phyloP scores from a whole-genome alignment of 2,888 invertebrate species.

The Phytoseiulus persimilis region DNA sequence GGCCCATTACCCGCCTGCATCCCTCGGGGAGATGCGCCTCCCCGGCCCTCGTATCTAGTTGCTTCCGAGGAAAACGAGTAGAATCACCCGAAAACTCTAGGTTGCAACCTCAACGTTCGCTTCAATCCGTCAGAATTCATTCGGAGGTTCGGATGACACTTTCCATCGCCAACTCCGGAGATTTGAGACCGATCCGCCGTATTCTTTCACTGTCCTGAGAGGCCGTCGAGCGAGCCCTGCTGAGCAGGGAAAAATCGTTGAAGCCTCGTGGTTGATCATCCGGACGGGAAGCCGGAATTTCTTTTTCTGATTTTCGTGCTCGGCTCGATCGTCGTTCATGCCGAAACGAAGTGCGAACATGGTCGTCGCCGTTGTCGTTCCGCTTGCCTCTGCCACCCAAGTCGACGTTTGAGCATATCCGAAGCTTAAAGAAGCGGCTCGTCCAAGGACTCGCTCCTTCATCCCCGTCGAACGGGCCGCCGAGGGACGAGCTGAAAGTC shows the following conservation, averaged over 20 bases:
- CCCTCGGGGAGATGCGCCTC: background rate
- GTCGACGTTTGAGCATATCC: background rate
- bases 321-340: background rate
- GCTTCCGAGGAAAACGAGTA: background rate
- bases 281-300: background rate
- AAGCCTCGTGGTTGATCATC: background rate
- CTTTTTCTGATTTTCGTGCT: background rate
- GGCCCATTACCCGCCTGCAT: slow-evolving; percentile 17
- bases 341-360: background rate
- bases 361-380: background rate
- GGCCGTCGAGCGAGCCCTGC: background rate
- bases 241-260: background rate
- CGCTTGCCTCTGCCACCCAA: background rate
- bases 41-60: background rate
- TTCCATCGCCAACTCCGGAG: background rate
- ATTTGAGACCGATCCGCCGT: background rate
- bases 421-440: background rate
- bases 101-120: background rate
- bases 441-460: background rate
- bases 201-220: background rate
- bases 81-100: background rate
- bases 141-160: too few relatives aligned
- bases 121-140: background rate
- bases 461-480: background rate
- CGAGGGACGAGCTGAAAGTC: background rate